These are phyloP conservation scores for Drosophila quinaria DNA, from an alignment of 2,888 invertebrate species.

Conservation along the genomic window DNA sequence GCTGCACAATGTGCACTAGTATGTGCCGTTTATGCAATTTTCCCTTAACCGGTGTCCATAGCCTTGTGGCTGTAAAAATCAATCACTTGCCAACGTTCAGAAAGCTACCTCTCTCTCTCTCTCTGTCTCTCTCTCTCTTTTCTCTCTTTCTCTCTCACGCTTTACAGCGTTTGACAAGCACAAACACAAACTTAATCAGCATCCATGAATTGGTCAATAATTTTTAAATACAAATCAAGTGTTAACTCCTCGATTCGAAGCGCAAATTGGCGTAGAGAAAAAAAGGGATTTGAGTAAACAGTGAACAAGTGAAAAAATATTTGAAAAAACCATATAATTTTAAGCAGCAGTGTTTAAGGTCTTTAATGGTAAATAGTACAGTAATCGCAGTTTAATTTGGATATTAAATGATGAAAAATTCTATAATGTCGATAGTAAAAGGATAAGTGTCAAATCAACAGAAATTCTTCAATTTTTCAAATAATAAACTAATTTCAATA, in stretches of 20 bases:
- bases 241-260: conserved; percentile 50
- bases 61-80: conserved; percentile 75
- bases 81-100: conserved; percentile 57
- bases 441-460: no score
- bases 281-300: not conserved
- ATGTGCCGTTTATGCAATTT: conserved; percentile 69
- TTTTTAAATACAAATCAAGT: conserved; percentile 82
- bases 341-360: not conserved
- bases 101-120: not conserved
- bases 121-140: not conserved
- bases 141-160: not conserved
- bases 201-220: conserved; percentile 78
- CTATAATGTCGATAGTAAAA: no score
- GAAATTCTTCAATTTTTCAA: no score
- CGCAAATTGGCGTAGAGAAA: conserved; percentile 4
- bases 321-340: not conserved
- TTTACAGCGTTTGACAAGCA: conserved; percentile 56
- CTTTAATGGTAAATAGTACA: not conserved
- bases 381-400: no score
- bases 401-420: no score
- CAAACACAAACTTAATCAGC: conserved; percentile 75
- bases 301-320: conserved; percentile 1
- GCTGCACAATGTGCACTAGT: conserved; percentile 31
- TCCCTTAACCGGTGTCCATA: conserved; percentile 46
- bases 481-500: no score